Evolutionary conservation across 2,888 invertebrate species (phyloP), one percentile per base, ranked within the genome.

Genomic region (Cryptocephalus moraei): DNA sequence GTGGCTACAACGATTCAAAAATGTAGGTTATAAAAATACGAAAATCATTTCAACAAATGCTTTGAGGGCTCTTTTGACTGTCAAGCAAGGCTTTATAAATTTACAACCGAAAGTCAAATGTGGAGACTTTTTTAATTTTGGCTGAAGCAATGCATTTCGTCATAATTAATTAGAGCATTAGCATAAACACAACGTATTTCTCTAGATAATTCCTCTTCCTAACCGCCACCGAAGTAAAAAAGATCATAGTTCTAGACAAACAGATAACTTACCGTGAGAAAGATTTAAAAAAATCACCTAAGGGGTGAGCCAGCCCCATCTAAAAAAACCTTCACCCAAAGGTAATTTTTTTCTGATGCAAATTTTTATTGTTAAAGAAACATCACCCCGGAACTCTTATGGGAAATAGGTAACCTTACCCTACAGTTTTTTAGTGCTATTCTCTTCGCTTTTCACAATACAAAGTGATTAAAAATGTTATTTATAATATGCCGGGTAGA

Each of bases 371-470:
- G 46, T 43, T 11, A n/a, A 22, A 32, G 11, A 34, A 13, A 22
- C 12, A 46, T 46, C 36, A 36, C 36, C 36, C 36, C 36, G 36
- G n/a, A 36, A 22, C 22, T 44, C 45, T 12, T 45, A 33, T 36
- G 36, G 36, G 36, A 45, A 45, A 39, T 39, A 32, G 45, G 22
- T 38, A 44, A 39, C 32, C 51, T 52, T 51, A 50, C 53, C 58
- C 54, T 54, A 61, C 60, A 58, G 36, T 36, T 36, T 36, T 36
- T 36, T 36, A 36, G n/a, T 53, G n/a, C 36, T n/a, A 36, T 36
- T 12, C 12, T 36, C 12, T 36, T 6, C 12, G 36, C 12, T 36
- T 58, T 53, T 53, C 49, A 51, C 49, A 45, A 40, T 46, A 49
- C 43, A 51, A 42, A n/a, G 9, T 42, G 32, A 31, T 1, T 32